Evolutionary conservation across 2,888 invertebrate species (phyloP), one percentile per base, ranked within the genome.

Genomic region (Diarsia dahlii): DNA sequence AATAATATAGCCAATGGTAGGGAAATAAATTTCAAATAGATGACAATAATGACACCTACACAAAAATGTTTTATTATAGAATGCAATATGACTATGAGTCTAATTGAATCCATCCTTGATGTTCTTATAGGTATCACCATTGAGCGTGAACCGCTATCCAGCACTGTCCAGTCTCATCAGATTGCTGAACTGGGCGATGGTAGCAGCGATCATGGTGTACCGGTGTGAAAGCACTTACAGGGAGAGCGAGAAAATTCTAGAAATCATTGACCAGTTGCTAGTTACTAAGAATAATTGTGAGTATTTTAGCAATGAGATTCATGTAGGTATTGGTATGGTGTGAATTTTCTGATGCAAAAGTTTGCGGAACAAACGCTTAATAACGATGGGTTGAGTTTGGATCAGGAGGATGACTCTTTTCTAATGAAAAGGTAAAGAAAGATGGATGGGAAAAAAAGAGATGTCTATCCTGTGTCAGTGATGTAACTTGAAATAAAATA

Each of bases 151-250:
- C 9, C 56, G 20, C 10, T 18, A 78, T 1, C 74, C 78, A 62
- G 65, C 83, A 52, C 1, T 84, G 4, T 78, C 89, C 10, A 85
- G 85, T 13, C 3, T 74, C 0, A 1, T 85, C 0, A 84, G 89
- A 48, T 52, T 89, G 12, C 9, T 88, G 15, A 82, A 85, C 28
- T 90, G 86, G 69, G 72, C 63, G 0, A 52, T 73, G 4, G 70
- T 90, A 6, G 34, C 83, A 0, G 6, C 81, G 0, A 75, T 80
- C 28, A 39, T 88, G 28, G 87, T 90, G 6, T 77, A 86, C 58
- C 84, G 86, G 0, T 90, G 90, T 48, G 90, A 91, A 65, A 74
- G 81, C 28, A 85, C 81, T 0, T 90, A 90, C 78, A 82, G 72
- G 4, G 82, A 90, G 50, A 78, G 81, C 5, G 82, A 86, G 3